These are phyloP conservation scores for Neogobius melanostomus DNA, from an alignment of 2,113 vertebrate genomes.

Conservation along the genomic window DNA sequence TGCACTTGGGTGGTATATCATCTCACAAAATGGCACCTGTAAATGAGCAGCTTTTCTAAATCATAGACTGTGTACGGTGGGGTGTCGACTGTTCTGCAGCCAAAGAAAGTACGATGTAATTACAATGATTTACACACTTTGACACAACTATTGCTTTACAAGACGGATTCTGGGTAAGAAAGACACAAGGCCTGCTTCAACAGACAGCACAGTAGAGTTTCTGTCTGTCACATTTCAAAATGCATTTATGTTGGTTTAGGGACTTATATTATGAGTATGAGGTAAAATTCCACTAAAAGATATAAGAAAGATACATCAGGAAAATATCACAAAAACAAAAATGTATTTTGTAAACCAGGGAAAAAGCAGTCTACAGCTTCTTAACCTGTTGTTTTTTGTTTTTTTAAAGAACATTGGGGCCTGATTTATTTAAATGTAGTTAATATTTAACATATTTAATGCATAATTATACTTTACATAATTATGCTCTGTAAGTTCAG, in stretches of 20 bases:
- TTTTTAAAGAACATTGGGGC: too few species aligned
- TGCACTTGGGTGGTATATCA: slow-evolving; percentile 28
- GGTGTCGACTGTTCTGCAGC: slow-evolving; percentile 44
- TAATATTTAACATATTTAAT: too few species aligned
- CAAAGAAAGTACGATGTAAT: slow-evolving; percentile 47
- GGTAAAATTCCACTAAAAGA: too few species aligned
- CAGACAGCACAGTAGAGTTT: slow-evolving; percentile 12
- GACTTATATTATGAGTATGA: neutral
- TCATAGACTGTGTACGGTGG: slow-evolving; percentile 15
- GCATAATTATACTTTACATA: too few species aligned
- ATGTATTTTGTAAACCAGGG: too few species aligned
- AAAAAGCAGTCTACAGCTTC: too few species aligned
- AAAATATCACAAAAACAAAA: too few species aligned
- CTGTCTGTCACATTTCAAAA: neutral
- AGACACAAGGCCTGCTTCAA: slow-evolving; percentile 24
- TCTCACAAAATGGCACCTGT: slow-evolving; percentile 19
- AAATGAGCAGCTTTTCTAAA: slow-evolving; percentile 33
- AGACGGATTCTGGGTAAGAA: slow-evolving; percentile 51
- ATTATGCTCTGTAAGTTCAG: too few species aligned
- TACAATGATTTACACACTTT: slow-evolving; percentile 55
- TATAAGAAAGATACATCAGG: too few species aligned
- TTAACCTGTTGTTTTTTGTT: too few species aligned
- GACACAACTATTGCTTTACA: slow-evolving; percentile 38
- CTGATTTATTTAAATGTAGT: too few species aligned
- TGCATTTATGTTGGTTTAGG: neutral